phyloP scores from a whole-genome alignment of 2,113 vertebrate species.

The Burhinus bistriatus region DNA sequence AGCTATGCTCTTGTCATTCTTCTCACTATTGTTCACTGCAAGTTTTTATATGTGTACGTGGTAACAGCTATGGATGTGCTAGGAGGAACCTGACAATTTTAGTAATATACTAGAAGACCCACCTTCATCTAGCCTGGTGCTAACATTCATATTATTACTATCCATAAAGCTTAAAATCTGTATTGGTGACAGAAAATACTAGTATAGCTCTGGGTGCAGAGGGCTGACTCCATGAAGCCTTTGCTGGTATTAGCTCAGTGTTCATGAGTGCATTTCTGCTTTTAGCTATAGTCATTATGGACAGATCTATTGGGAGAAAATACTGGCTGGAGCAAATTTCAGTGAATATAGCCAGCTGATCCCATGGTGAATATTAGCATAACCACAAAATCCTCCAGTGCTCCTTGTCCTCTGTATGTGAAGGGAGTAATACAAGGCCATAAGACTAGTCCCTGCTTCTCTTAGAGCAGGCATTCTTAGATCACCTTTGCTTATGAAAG shows the following conservation, averaged over 20 bases:
- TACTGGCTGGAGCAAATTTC: neutral
- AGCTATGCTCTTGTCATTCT: neutral
- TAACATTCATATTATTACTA: neutral
- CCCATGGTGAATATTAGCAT: neutral
- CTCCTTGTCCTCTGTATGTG: neutral
- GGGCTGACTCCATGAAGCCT: neutral
- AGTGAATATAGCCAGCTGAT: constrained; percentile 28
- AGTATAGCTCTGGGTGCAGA: neutral
- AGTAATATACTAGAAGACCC: neutral
- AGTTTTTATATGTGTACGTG: neutral
- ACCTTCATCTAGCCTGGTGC: neutral
- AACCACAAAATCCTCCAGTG: neutral
- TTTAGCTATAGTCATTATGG: neutral
- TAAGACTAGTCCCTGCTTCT: neutral
- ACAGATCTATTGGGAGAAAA: neutral
- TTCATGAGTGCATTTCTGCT: neutral
- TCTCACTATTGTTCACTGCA: neutral
- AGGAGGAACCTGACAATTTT: neutral
- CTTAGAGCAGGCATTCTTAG: neutral
- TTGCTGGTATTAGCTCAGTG: neutral
- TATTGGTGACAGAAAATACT: neutral
- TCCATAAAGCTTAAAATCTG: neutral
- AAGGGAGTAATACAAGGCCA: neutral
- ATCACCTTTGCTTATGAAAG: neutral
- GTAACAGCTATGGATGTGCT: neutral